A percentile compares a stretch with the other conserved stretches of the same genome.
Evolutionary conservation across 2,113 vertebrate genomes (phyloP).

Genomic region (Oophaga pumilio): DNA sequence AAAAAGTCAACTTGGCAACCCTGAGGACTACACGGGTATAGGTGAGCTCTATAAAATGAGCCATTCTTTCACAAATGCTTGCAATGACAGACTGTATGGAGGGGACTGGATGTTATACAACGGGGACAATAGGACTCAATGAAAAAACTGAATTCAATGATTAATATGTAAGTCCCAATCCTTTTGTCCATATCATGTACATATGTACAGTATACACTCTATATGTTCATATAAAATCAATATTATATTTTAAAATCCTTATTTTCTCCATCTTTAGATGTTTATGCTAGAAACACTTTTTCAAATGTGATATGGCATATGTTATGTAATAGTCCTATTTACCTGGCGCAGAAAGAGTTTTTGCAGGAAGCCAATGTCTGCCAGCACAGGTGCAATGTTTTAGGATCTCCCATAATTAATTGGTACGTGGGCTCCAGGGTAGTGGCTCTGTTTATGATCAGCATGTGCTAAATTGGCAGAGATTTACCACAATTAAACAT

Average conservation of each 20-base stretch:
- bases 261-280: background rate
- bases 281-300: background rate
- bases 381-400: conserved; percentile 50
- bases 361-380: background rate
- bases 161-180: too few relatives aligned
- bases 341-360: conserved; percentile 22
- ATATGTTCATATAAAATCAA: background rate
- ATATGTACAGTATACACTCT: too few relatives aligned
- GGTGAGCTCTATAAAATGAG: too few relatives aligned
- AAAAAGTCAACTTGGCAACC: too few relatives aligned
- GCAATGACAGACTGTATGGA: too few relatives aligned
- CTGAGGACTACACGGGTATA: too few relatives aligned
- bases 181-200: too few relatives aligned
- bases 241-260: background rate
- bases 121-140: too few relatives aligned
- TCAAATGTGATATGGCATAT: background rate
- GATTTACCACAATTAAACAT: conserved; percentile 41
- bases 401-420: conserved; percentile 22
- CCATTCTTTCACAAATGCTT: too few relatives aligned
- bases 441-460: conserved; percentile 44
- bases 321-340: background rate
- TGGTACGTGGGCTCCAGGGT: conserved; percentile 18
- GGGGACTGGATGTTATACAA: too few relatives aligned
- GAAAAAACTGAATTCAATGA: too few relatives aligned
- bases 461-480: conserved; percentile 43